Conservation (phyloP, 2,113 vertebrate genomes). For the Laticauda laticaudata region DNA sequence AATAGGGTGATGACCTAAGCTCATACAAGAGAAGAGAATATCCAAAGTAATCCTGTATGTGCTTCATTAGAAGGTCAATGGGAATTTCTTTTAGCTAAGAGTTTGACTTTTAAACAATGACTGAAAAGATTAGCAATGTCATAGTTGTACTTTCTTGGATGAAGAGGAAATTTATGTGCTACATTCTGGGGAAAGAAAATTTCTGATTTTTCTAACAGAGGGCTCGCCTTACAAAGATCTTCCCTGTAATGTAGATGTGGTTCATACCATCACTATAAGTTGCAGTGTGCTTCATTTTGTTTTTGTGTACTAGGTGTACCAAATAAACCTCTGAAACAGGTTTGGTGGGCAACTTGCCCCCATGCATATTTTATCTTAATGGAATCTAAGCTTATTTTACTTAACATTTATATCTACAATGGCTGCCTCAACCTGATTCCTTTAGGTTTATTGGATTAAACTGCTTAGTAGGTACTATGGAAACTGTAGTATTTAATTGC, state of each 20-base stretch:
- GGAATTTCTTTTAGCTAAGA: neutral
- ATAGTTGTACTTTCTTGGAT: neutral
- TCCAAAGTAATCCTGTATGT: neutral
- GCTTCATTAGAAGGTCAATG: neutral
- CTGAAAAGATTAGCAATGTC: neutral
- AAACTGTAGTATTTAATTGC: neutral
- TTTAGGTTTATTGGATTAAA: neutral
- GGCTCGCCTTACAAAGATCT: neutral
- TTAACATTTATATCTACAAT: neutral
- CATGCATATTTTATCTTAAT: neutral
- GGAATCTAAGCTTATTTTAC: neutral
- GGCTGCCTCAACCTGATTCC: neutral
- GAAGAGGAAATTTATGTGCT: neutral
- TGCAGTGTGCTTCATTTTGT: neutral
- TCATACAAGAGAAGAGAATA: neutral
- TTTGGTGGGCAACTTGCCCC: neutral
- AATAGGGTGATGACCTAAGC: conserved; percentile 54
- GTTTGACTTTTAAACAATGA: neutral
- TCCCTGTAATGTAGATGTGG: neutral
- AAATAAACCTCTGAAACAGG: neutral
- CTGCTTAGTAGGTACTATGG: neutral
- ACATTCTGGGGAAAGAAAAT: no score
- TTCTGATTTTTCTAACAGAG: neutral
- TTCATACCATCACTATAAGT: neutral
- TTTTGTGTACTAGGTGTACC: neutral